Percentiles rank a stretch among this genome's conserved stretches.
Conservation (phyloP, 2,113 vertebrate genomes). For the Sander vitreus region DNA sequence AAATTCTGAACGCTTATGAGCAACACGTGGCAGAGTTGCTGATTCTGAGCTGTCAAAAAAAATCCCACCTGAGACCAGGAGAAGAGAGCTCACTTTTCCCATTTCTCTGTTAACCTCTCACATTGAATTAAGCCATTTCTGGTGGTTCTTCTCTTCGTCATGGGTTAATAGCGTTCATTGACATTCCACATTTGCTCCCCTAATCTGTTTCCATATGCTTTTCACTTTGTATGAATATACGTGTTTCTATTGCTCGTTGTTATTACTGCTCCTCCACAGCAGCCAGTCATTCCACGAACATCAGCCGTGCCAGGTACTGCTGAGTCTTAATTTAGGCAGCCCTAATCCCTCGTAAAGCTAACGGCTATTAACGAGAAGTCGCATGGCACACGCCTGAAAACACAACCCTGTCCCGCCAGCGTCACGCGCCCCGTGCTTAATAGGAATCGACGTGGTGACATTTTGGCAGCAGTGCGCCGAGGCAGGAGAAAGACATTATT, state of each 20-base stretch:
- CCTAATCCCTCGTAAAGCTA: constrained; percentile 61
- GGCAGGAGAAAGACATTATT: constrained; percentile 63
- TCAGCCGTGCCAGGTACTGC: constrained; percentile 35
- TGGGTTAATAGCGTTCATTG: constrained; percentile 8
- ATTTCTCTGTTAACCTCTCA: constrained; percentile 17
- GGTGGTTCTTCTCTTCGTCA: constrained; percentile 11
- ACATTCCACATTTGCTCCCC: constrained; percentile 48
- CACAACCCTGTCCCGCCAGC: constrained; percentile 42
- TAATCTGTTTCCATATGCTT: constrained; percentile 40
- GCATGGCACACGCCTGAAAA: constrained; percentile 59
- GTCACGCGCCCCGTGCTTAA: constrained; percentile 46
- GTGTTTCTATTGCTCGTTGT: constrained; percentile 14
- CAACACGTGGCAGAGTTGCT: constrained; percentile 35
- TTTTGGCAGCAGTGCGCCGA: constrained; percentile 62
- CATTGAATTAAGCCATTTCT: not conserved
- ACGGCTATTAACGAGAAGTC: constrained; percentile 46
- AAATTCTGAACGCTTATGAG: constrained; percentile 47
- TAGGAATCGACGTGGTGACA: constrained; percentile 64
- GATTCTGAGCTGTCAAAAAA: constrained; percentile 48
- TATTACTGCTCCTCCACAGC: constrained; percentile 10
- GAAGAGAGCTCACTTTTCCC: constrained; percentile 24
- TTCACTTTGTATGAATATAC: not conserved
- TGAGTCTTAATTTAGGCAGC: constrained; percentile 43
- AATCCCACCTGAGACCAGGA: constrained; percentile 32
- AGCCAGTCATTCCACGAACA: constrained; percentile 38